Conservation (phyloP, 2,797 vertebrate genomes). For the Enteromius thamalakanensis region DNA sequence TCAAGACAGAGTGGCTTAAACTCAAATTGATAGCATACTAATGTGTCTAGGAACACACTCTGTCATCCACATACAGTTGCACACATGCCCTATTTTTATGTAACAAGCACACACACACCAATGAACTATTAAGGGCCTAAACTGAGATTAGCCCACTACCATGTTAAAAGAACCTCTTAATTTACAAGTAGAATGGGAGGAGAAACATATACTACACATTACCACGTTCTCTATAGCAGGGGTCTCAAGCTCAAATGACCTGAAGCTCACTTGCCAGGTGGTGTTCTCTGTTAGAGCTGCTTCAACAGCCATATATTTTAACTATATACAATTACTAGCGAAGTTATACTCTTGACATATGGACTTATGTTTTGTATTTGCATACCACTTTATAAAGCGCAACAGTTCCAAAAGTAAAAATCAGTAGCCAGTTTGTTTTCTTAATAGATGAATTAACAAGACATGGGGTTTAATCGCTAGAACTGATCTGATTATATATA, state of each 20-base stretch:
- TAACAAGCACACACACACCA: conserved; percentile 14
- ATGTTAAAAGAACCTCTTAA: conserved; percentile 8
- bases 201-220: neutral
- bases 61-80: neutral
- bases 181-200: neutral
- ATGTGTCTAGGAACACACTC: neutral
- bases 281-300: neutral
- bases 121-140: neutral
- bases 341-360: neutral
- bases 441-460: neutral
- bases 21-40: conserved; percentile 41
- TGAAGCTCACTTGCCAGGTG: neutral
- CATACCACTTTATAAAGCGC: neutral
- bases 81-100: conserved; percentile 3
- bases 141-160: neutral
- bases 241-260: neutral
- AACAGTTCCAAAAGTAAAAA: neutral
- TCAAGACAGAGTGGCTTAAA: conserved; percentile 21
- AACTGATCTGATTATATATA: neutral
- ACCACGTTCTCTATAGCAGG: neutral
- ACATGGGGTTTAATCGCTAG: neutral
- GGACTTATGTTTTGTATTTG: neutral
- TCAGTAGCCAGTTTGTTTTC: neutral
- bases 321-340: neutral
- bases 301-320: neutral